A percentile compares a stretch with the other conserved stretches of the same genome.
These are phyloP conservation scores for Parus major DNA, from an alignment of 2,113 vertebrate genomes.

Conservation along the genomic window DNA sequence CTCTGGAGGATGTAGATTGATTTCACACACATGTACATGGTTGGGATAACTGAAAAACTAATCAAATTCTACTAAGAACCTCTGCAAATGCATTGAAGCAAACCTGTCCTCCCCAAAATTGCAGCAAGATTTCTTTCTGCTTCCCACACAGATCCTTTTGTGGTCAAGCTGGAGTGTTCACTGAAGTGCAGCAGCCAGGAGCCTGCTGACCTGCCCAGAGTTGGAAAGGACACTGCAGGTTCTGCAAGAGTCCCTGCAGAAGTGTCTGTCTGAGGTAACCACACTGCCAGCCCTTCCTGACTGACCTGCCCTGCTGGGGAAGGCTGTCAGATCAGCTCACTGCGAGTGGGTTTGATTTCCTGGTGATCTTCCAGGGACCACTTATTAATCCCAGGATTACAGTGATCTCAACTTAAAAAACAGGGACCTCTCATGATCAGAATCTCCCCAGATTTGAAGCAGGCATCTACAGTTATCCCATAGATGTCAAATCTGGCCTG, in stretches of 20 bases:
- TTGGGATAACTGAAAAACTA: not conserved
- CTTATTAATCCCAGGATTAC: not conserved
- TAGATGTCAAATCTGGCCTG: not conserved
- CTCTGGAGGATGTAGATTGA: not conserved
- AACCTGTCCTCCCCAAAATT: not conserved
- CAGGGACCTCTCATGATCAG: not conserved
- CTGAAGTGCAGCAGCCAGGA: rapidly evolving
- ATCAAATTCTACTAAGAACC: not conserved
- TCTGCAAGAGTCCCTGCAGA: not conserved
- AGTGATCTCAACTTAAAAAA: not conserved
- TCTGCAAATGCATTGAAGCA: not conserved
- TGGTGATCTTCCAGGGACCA: not conserved
- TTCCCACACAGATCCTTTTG: not conserved
- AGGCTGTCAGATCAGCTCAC: not conserved
- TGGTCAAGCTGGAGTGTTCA: not conserved
- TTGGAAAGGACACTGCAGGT: rapidly evolving
- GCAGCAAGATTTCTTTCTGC: not conserved
- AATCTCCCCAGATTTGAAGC: not conserved
- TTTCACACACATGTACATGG: rapidly evolving
- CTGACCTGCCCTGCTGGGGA: not conserved
- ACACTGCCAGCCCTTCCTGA: not conserved
- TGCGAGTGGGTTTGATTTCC: not conserved
- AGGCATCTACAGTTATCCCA: not conserved
- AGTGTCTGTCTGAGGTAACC: not conserved
- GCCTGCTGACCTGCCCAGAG: not conserved